These are phyloP conservation scores for Anoplius nigerrimus DNA, from an alignment of 2,888 invertebrate genomes.

Conservation along the genomic window DNA sequence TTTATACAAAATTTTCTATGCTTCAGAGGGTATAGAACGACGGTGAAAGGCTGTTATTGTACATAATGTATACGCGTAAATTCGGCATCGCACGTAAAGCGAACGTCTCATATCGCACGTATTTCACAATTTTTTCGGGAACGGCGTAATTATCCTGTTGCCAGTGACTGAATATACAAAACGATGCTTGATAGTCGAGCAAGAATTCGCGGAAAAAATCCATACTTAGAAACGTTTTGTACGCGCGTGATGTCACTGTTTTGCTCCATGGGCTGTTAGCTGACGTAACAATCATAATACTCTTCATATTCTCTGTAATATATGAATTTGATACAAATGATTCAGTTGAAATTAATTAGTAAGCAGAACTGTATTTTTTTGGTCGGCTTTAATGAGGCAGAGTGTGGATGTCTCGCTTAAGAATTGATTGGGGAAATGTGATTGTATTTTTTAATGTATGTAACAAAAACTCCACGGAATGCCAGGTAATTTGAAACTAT, in stretches of 20 bases:
- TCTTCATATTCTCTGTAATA: slow-evolving; percentile 56
- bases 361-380: slow-evolving; percentile 49
- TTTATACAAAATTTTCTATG: slow-evolving; percentile 74
- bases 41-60: slow-evolving; percentile 57
- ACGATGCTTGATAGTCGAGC: slow-evolving; percentile 45
- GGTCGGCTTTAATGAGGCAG: slow-evolving; percentile 42
- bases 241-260: slow-evolving; percentile 44
- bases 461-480: slow-evolving; percentile 21
- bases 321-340: slow-evolving; percentile 46
- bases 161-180: slow-evolving; percentile 42
- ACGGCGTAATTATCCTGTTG: slow-evolving; percentile 40
- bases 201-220: slow-evolving; percentile 17
- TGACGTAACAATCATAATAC: slow-evolving; percentile 58
- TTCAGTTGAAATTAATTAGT: slow-evolving; percentile 45
- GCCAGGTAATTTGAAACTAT: slow-evolving; percentile 38
- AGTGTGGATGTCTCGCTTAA: slow-evolving; percentile 6
- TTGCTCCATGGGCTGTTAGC: slow-evolving; percentile 68
- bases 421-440: slow-evolving; percentile 27
- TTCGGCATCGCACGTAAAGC: slow-evolving; percentile 12
- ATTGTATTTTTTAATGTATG: slow-evolving; percentile 26
- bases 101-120: slow-evolving; percentile 50
- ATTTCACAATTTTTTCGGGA: slow-evolving; percentile 31
- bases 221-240: no score
- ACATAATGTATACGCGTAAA: slow-evolving; percentile 58
- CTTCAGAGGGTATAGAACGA: slow-evolving; percentile 53